phyloP scores from a whole-genome alignment of 2,888 invertebrate species.

The Carcina quercana region DNA sequence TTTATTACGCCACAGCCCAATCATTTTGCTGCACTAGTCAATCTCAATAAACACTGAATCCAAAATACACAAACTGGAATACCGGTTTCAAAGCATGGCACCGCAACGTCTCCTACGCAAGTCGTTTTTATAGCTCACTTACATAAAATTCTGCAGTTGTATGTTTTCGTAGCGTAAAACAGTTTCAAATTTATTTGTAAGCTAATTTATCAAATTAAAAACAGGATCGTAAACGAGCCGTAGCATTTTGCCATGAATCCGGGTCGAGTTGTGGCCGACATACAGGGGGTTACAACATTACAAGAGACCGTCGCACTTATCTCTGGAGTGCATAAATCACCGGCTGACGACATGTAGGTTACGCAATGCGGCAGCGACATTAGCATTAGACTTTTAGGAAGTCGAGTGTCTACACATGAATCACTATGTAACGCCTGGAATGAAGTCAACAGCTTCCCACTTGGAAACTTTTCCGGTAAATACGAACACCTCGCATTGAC shows the following conservation, averaged over 20 bases:
- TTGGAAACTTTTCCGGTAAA: no score
- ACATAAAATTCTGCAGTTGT: slow-evolving; percentile 32
- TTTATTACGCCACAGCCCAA: neutral
- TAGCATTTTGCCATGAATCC: slow-evolving; percentile 27
- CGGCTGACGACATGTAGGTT: slow-evolving; percentile 23
- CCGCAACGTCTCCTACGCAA: slow-evolving; percentile 39
- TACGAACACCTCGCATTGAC: no score
- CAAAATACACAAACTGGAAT: neutral
- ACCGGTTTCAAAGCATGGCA: slow-evolving; percentile 32
- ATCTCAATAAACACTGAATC: neutral
- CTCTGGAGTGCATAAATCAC: slow-evolving; percentile 33
- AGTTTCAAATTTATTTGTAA: slow-evolving; percentile 29
- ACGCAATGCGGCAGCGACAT: slow-evolving; percentile 31
- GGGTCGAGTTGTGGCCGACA: slow-evolving; percentile 22
- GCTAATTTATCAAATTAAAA: slow-evolving; percentile 31
- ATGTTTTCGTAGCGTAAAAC: slow-evolving; percentile 28
- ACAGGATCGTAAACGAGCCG: slow-evolving; percentile 25
- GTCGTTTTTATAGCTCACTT: slow-evolving; percentile 43
- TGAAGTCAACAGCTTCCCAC: no score
- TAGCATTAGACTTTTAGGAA: slow-evolving; percentile 25
- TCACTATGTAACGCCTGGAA: no score
- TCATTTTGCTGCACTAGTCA: neutral
- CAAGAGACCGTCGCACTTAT: slow-evolving; percentile 25
- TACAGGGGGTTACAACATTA: slow-evolving; percentile 24
- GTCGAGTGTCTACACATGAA: slow-evolving; percentile 9